Conservation (phyloP, 1,140 invertebrate genomes). For the Medauroidea extradentata region DNA sequence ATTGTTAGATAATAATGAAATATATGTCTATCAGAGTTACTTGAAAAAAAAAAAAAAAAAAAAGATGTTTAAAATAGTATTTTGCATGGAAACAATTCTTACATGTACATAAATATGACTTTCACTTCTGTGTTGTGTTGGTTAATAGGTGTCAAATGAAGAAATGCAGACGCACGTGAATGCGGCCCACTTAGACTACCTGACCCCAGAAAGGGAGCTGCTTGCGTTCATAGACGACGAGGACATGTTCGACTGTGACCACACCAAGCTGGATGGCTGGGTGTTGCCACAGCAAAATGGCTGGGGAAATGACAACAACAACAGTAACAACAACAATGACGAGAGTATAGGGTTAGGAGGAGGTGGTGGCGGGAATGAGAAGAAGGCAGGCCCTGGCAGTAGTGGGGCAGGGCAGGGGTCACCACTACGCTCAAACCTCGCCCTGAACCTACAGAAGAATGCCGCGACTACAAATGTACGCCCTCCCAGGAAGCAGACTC, state of each 20-base stretch:
- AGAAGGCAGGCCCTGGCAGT: not conserved
- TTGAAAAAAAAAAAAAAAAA: too few relatives aligned
- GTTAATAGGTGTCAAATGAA: constrained; percentile 49
- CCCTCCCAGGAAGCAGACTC: constrained; percentile 42
- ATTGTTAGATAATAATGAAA: too few relatives aligned
- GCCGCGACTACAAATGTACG: constrained; percentile 36
- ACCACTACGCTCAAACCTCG: constrained; percentile 56
- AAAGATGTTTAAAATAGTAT: too few relatives aligned
- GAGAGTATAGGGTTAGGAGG: too few relatives aligned
- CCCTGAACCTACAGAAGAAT: constrained; percentile 56
- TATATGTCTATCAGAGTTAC: too few relatives aligned
- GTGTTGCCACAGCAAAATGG: constrained; percentile 20
- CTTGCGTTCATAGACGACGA: constrained; percentile 52
- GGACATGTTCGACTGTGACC: constrained; percentile 5
- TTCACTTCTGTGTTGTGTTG: constrained; percentile 4
- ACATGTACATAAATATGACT: not conserved
- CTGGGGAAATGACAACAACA: constrained; percentile 46
- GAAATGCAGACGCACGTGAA: constrained; percentile 77
- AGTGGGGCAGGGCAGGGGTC: constrained; percentile 51
- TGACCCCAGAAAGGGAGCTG: constrained; percentile 62
- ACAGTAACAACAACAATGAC: constrained; percentile 44
- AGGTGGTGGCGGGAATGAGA: constrained; percentile 18
- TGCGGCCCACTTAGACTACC: constrained; percentile 71
- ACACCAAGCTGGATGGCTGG: not conserved
- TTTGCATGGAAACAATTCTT: not conserved